A percentile compares a stretch with the other conserved stretches of the same genome.
These are phyloP conservation scores for Helicolenus hilgendorfi DNA, from an alignment of 2,797 vertebrate genomes.

Conservation along the genomic window DNA sequence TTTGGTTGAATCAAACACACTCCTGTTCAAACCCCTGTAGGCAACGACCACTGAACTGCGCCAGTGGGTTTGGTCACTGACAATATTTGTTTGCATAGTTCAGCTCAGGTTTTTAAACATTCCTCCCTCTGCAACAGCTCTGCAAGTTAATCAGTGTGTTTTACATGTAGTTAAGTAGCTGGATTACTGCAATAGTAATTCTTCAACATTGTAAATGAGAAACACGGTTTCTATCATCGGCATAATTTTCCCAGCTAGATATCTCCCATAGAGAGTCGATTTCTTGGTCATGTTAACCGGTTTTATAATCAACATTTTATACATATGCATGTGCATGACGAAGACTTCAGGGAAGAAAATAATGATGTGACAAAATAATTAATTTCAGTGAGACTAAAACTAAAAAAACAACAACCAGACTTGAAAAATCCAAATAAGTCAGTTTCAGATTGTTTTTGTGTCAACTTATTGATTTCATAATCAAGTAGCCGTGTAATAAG, in stretches of 20 bases:
- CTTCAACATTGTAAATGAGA: neutral
- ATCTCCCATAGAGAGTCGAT: neutral
- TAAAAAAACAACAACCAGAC: too few relatives aligned
- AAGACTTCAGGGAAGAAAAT: neutral
- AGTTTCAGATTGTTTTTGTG: neutral
- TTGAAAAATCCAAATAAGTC: neutral
- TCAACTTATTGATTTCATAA: too few relatives aligned
- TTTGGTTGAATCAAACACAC: conserved; percentile 29
- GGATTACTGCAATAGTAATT: neutral
- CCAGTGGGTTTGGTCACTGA: conserved; percentile 5
- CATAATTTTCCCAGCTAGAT: neutral
- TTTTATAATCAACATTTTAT: neutral
- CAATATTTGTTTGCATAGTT: conserved; percentile 5
- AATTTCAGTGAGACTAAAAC: neutral
- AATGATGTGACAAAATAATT: neutral
- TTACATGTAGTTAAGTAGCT: neutral
- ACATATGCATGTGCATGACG: neutral
- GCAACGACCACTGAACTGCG: neutral
- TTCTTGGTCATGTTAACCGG: neutral
- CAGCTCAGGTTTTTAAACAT: neutral
- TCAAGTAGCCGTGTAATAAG: too few relatives aligned
- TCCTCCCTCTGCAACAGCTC: neutral
- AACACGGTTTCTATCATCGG: neutral
- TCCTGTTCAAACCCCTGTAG: neutral
- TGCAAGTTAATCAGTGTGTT: neutral